phyloP scores from a whole-genome alignment of 2,888 invertebrate species.

The Chymomyza procnemis region DNA sequence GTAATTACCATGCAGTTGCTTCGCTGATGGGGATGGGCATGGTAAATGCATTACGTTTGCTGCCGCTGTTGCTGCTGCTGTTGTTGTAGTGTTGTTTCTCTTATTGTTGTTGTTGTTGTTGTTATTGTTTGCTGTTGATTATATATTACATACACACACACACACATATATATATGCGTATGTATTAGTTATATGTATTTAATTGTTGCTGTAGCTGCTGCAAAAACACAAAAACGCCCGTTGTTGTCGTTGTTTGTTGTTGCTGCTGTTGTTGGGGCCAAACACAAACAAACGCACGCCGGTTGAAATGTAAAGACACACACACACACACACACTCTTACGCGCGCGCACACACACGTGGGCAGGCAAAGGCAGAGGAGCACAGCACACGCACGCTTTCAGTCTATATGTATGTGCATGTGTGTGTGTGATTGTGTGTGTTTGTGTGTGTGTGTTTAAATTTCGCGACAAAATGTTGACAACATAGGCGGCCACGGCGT shows the following conservation, averaged over 20 bases:
- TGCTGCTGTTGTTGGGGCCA: background rate
- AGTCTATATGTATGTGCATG: too few species aligned
- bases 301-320: background rate
- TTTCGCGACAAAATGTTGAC: background rate
- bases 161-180: too few species aligned
- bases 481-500: background rate
- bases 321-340: constrained; percentile 36
- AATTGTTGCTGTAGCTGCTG: background rate
- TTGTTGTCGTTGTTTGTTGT: too few species aligned
- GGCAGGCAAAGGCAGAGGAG: too few species aligned
- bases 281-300: constrained; percentile 1
- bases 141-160: too few species aligned
- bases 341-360: too few species aligned
- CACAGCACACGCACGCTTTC: constrained; percentile 17
- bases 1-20: constrained; percentile 3
- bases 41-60: background rate
- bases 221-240: background rate
- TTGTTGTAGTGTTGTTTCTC: constrained; percentile 1
- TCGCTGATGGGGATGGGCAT: constrained; percentile 1
- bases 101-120: constrained; percentile 8
- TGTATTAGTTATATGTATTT: too few species aligned
- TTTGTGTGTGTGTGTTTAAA: background rate
- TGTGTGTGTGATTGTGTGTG: too few species aligned
- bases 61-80: background rate
- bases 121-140: background rate